Conservation (phyloP, 2,888 invertebrate species). For the Orgyia antiqua region DNA sequence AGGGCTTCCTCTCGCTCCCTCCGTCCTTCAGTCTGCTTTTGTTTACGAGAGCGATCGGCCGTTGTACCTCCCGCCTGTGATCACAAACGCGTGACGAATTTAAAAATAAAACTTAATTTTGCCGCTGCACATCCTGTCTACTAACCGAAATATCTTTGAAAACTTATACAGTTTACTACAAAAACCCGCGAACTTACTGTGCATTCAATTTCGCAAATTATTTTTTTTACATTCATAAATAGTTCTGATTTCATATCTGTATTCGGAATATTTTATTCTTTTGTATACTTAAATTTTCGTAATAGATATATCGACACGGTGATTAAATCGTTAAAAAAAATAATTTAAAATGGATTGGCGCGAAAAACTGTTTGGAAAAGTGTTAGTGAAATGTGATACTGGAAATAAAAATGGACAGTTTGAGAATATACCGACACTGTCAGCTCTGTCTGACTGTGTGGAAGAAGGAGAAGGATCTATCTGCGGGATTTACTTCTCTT, state of each 20-base stretch:
- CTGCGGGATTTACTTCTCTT: slow-evolving; percentile 84
- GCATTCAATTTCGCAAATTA: too few relatives aligned
- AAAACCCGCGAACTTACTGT: too few relatives aligned
- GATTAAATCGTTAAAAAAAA: too few relatives aligned
- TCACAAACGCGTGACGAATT: slow-evolving; percentile 41
- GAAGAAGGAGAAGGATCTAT: slow-evolving; percentile 71
- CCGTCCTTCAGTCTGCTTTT: slow-evolving; percentile 59
- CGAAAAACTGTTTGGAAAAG: slow-evolving; percentile 79
- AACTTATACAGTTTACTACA: too few relatives aligned
- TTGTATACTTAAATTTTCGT: too few relatives aligned
- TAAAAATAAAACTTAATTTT: slow-evolving; percentile 50
- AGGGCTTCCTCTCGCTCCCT: slow-evolving; percentile 42
- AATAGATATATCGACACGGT: too few relatives aligned
- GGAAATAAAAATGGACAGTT: slow-evolving; percentile 65
- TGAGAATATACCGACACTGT: slow-evolving; percentile 60
- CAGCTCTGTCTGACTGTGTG: slow-evolving; percentile 63
- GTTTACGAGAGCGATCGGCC: slow-evolving; percentile 55
- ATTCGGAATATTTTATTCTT: too few relatives aligned
- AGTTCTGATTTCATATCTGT: too few relatives aligned
- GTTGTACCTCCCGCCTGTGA: slow-evolving; percentile 37
- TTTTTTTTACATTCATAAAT: too few relatives aligned
- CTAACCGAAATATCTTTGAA: too few relatives aligned
- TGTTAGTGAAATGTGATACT: slow-evolving; percentile 71
- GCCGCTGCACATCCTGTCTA: slow-evolving; percentile 27
- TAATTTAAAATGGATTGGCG: slow-evolving; percentile 74